A percentile compares a stretch with the other conserved stretches of the same genome.
Conservation (phyloP, 2,888 invertebrate species). For the Noctua janthina region DNA sequence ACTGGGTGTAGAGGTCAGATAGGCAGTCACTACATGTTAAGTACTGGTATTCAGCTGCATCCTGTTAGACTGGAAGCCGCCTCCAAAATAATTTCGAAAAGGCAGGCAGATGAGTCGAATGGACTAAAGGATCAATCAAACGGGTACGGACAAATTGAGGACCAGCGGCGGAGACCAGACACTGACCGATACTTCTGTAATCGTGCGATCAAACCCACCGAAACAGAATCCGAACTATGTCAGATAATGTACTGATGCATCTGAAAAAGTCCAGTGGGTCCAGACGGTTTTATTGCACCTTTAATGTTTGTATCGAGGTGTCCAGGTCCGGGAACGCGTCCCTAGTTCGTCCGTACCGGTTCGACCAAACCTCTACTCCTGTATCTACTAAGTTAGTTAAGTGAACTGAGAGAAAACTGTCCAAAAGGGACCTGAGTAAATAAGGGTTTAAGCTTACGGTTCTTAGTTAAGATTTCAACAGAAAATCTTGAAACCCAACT, state of each 20-base stretch:
- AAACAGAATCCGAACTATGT: background rate
- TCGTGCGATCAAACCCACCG: background rate
- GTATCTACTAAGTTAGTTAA: background rate
- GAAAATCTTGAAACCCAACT: conserved; percentile 13
- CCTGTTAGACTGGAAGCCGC: background rate
- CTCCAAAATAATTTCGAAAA: background rate
- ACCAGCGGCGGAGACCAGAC: background rate
- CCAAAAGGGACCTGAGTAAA: background rate
- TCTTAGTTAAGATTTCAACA: conserved; percentile 14
- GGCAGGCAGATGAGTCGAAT: background rate
- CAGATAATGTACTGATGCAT: background rate
- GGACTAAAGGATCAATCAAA: background rate
- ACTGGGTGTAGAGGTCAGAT: background rate
- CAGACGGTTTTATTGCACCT: background rate
- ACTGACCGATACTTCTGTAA: background rate
- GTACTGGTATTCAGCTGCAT: background rate
- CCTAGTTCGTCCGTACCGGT: background rate
- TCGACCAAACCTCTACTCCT: background rate
- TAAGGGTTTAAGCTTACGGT: conserved; percentile 9
- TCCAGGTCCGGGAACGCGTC: background rate
- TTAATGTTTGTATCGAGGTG: background rate
- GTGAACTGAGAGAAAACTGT: background rate
- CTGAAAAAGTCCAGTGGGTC: background rate
- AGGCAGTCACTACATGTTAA: background rate
- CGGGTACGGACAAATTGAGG: background rate